Conservation (phyloP, 2,888 invertebrate genomes). For the Hyalella azteca region DNA sequence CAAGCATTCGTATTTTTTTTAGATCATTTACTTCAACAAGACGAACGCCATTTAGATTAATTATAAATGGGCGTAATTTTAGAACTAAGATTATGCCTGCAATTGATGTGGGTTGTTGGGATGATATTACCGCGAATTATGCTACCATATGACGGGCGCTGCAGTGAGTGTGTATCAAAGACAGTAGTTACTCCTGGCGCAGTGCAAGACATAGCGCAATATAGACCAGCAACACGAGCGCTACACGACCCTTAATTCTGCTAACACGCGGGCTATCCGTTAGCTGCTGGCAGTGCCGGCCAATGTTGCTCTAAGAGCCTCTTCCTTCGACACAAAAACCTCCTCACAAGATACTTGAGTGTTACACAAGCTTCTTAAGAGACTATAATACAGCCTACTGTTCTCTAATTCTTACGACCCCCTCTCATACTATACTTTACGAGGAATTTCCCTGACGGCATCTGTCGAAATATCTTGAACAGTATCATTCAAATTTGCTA, state of each 20-base stretch:
- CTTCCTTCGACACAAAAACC: neutral
- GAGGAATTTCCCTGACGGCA: too few species aligned
- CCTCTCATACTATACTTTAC: too few species aligned
- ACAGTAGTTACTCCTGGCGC: neutral
- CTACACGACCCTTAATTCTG: slow-evolving; percentile 14
- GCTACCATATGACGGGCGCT: too few species aligned
- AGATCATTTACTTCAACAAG: too few species aligned
- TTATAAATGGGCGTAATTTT: too few species aligned
- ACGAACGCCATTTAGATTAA: too few species aligned
- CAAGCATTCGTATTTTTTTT: too few species aligned
- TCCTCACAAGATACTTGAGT: neutral
- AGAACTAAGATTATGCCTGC: too few species aligned
- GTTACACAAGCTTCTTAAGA: slow-evolving; percentile 7
- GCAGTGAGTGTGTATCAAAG: neutral
- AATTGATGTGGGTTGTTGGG: too few species aligned
- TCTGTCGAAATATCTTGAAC: too few species aligned
- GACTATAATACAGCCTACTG: slow-evolving; percentile 9
- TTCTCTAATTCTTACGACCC: slow-evolving; percentile 8
- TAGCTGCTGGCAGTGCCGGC: neutral
- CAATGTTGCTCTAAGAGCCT: slow-evolving; percentile 13
- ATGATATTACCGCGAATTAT: too few species aligned
- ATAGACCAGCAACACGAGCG: neutral
- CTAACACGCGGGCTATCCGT: neutral
- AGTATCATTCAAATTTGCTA: too few species aligned
- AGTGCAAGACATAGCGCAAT: neutral